Percentiles rank a stretch among this genome's conserved stretches.
Conservation (phyloP, 2,888 invertebrate species). For the Rhogogaster chlorosoma region DNA sequence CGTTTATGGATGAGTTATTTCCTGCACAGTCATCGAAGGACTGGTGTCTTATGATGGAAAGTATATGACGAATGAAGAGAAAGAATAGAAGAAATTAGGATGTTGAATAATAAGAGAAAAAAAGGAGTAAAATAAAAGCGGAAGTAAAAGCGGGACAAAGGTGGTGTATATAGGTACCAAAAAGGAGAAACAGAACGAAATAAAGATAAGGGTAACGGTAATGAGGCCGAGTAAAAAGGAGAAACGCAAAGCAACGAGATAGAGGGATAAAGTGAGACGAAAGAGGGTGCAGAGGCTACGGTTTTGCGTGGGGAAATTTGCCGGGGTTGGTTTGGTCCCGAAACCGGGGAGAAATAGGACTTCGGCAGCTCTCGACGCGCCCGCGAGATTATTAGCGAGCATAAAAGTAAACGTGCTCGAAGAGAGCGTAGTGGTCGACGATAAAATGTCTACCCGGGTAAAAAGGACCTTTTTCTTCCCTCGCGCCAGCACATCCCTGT, state of each 20-base stretch:
- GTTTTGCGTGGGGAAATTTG: neutral
- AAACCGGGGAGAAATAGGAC: neutral
- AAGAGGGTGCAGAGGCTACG: neutral
- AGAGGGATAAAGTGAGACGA: neutral
- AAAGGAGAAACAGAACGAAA: conserved; percentile 5
- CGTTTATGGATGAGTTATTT: neutral
- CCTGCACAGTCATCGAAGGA: neutral
- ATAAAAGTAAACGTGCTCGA: conserved; percentile 28
- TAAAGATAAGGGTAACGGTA: conserved; percentile 41
- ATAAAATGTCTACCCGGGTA: neutral
- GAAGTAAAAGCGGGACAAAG: neutral
- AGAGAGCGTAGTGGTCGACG: neutral
- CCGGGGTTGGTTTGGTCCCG: neutral
- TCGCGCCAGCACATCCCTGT: neutral
- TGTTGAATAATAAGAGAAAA: conserved; percentile 24
- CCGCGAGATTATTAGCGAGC: conserved; percentile 13
- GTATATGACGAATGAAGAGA: neutral
- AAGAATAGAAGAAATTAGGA: neutral
- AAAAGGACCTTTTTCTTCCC: neutral
- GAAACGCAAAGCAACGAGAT: neutral
- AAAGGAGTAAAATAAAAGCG: conserved; percentile 1
- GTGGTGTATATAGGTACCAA: neutral
- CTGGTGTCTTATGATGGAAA: neutral
- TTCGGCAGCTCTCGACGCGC: conserved; percentile 11
- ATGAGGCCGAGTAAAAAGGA: conserved; percentile 3